A percentile compares a stretch with the other conserved stretches of the same genome.
Evolutionary conservation across 2,888 invertebrate species (phyloP).

Genomic region (Platycnemis pennipes): DNA sequence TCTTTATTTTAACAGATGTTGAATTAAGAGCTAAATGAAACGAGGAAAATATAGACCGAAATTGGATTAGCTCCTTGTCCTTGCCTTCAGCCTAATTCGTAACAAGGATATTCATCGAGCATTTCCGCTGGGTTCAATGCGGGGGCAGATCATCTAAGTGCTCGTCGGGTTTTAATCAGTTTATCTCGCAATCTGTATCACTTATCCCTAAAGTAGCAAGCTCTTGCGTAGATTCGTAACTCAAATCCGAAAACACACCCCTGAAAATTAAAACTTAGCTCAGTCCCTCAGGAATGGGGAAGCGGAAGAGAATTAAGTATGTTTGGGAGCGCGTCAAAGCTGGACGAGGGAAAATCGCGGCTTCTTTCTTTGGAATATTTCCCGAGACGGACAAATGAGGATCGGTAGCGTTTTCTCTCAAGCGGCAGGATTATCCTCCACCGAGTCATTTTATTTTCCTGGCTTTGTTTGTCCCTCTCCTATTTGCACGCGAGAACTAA

Average conservation of each 20-base stretch:
- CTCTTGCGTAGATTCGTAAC: not conserved
- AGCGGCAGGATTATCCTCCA: not conserved
- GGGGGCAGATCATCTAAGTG: not conserved
- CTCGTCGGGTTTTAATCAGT: not conserved
- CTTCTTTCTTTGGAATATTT: not conserved
- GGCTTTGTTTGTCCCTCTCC: not conserved
- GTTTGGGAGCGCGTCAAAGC: no score
- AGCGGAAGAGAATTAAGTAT: not conserved
- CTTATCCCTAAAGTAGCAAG: not conserved
- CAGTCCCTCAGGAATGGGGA: not conserved
- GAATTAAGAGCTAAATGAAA: no score
- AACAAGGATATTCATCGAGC: no score
- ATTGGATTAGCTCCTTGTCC: no score
- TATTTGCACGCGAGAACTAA: no score
- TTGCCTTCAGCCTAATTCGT: no score
- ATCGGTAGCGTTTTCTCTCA: not conserved
- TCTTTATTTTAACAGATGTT: no score
- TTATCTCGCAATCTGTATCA: not conserved
- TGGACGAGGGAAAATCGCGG: not conserved
- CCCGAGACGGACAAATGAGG: not conserved
- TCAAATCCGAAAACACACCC: not conserved
- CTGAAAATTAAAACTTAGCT: no score
- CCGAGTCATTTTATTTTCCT: not conserved
- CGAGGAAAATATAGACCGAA: no score
- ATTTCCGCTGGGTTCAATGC: not conserved